A percentile compares a stretch with the other conserved stretches of the same genome.
phyloP scores from a whole-genome alignment of 2,888 invertebrate genomes.

The Sylvicola fuscatus region DNA sequence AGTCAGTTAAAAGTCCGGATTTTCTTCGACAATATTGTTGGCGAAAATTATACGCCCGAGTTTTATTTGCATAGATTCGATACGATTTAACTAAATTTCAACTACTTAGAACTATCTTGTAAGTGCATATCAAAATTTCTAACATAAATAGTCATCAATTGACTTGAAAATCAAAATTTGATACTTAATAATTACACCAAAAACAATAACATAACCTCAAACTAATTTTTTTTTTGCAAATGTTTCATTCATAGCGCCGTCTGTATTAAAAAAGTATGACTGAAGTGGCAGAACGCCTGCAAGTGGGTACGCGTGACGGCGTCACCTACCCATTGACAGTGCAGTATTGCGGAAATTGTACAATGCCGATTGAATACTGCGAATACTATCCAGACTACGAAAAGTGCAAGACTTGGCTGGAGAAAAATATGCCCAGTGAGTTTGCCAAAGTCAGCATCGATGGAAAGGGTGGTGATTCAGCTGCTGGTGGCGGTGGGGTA shows the following conservation, averaged over 20 bases:
- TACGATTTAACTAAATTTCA: no score
- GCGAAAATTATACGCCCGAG: no score
- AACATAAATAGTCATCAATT: no score
- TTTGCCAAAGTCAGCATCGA: conserved; percentile 62
- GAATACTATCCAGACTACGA: conserved; percentile 96
- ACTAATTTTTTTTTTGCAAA: conserved; percentile 10
- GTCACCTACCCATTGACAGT: conserved; percentile 66
- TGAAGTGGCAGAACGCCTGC: conserved; percentile 31
- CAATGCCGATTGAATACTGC: conserved; percentile 90
- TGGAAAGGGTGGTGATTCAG: not conserved
- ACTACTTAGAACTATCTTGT: no score
- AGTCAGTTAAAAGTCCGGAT: no score
- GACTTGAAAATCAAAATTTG: no score
- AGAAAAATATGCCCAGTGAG: conserved; percentile 80
- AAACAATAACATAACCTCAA: conserved; percentile 3
- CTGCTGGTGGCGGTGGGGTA: no score
- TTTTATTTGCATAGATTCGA: no score
- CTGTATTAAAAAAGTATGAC: conserved; percentile 25
- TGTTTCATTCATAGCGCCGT: not conserved
- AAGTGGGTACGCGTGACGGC: conserved; percentile 46
- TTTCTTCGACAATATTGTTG: no score
- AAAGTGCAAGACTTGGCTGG: conserved; percentile 92
- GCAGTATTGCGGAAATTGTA: conserved; percentile 83
- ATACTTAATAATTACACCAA: no score
- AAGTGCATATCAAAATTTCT: no score